Evolutionary conservation across 2,888 invertebrate species (phyloP).

Genomic region (Drosophila ezoana): DNA sequence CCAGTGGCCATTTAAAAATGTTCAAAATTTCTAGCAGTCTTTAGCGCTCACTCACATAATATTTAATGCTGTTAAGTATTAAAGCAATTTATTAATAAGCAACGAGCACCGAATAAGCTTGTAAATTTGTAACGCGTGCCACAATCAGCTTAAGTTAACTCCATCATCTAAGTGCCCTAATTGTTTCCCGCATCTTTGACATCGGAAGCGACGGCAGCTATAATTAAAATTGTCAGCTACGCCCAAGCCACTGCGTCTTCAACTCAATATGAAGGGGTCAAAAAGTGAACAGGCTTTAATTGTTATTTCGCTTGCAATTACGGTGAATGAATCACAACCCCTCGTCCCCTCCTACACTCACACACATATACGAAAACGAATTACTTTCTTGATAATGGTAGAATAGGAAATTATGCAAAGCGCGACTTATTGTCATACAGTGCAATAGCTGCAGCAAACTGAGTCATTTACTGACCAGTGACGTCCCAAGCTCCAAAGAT

Average conservation of each 20-base stretch:
- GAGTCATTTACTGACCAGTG: slow-evolving; percentile 17
- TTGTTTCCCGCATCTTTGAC: slow-evolving; percentile 79
- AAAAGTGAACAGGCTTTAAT: slow-evolving; percentile 75
- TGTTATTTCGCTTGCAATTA: slow-evolving; percentile 37
- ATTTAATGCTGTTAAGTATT: slow-evolving; percentile 14
- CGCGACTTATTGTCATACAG: slow-evolving; percentile 58
- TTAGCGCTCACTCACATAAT: not conserved
- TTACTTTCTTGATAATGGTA: slow-evolving; percentile 33
- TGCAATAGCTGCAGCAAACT: slow-evolving; percentile 27
- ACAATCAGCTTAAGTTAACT: slow-evolving; percentile 48
- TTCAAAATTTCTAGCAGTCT: not conserved
- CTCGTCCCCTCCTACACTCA: too few species aligned
- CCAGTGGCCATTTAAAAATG: not conserved
- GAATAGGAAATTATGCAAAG: slow-evolving; percentile 72
- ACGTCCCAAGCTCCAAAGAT: not conserved
- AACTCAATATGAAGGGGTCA: slow-evolving; percentile 73
- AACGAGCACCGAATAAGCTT: slow-evolving; percentile 2
- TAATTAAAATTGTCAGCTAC: slow-evolving; percentile 76
- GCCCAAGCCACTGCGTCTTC: slow-evolving; percentile 55
- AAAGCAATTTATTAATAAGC: slow-evolving; percentile 39
- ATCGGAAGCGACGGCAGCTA: slow-evolving; percentile 71
- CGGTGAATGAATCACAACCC: slow-evolving; percentile 63
- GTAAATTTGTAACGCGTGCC: slow-evolving; percentile 43
- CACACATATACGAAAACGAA: slow-evolving; percentile 16
- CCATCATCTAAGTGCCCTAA: slow-evolving; percentile 64